phyloP scores from a whole-genome alignment of 1,140 invertebrate genomes.

The Phenacoccus solenopsis region DNA sequence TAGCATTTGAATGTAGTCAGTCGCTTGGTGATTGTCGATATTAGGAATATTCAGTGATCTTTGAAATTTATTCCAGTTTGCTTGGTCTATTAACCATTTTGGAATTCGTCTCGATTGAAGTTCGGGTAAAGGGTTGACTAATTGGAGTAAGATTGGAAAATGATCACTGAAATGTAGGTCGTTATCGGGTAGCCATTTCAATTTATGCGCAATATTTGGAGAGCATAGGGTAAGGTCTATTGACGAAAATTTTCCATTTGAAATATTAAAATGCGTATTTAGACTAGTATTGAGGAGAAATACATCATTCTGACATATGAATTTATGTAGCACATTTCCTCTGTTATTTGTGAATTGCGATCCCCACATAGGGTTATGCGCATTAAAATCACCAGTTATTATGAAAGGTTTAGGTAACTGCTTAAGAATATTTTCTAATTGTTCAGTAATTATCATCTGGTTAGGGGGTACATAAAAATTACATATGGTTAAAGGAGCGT shows the following conservation, averaged over 20 bases:
- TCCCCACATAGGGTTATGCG: slow-evolving; percentile 22
- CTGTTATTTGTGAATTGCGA: slow-evolving; percentile 19
- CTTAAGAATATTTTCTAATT: slow-evolving; percentile 20
- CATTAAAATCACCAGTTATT: slow-evolving; percentile 23
- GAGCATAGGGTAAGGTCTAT: slow-evolving; percentile 7
- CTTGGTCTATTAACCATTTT: not conserved
- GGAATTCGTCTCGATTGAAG: not conserved
- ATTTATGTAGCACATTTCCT: no score
- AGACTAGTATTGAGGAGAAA: no score
- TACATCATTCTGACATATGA: slow-evolving; percentile 14
- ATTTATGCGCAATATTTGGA: not conserved
- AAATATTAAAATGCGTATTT: not conserved
- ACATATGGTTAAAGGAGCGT: no score
- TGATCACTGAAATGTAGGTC: slow-evolving; percentile 12
- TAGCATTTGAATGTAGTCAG: no score
- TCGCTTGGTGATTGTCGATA: not conserved
- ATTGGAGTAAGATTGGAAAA: not conserved
- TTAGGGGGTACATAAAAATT: slow-evolving; percentile 22
- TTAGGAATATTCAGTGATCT: not conserved
- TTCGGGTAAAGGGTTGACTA: no score
- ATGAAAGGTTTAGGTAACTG: slow-evolving; percentile 23
- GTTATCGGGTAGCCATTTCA: not conserved
- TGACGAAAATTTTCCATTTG: not conserved
- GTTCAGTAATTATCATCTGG: not conserved
- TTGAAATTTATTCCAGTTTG: slow-evolving; percentile 3